Conservation (phyloP, 1,140 invertebrate genomes). For the Belonocnema kinseyi region DNA sequence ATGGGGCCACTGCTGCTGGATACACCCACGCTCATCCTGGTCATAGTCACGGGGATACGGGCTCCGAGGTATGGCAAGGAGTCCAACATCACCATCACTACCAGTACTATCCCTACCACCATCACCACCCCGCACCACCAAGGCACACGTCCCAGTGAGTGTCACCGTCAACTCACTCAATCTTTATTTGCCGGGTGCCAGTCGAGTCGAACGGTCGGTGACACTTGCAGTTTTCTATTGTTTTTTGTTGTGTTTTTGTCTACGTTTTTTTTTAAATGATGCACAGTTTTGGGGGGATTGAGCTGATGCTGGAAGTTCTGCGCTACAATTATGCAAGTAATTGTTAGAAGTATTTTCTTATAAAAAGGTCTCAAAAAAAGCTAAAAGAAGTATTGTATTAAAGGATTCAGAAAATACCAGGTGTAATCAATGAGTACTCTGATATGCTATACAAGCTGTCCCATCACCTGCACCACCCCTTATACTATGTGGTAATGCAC, state of each 20-base stretch:
- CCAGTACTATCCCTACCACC: conserved; percentile 81
- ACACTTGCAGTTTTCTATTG: conserved; percentile 19
- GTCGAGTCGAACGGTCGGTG: conserved; percentile 31
- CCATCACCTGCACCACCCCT: too few relatives aligned
- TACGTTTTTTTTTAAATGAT: background rate
- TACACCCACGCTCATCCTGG: conserved; percentile 52
- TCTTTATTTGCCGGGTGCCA: conserved; percentile 48
- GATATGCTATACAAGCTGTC: too few relatives aligned
- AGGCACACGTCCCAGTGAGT: conserved; percentile 80
- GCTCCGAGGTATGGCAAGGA: conserved; percentile 81
- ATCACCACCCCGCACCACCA: conserved; percentile 78
- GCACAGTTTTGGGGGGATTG: background rate
- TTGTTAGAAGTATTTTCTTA: too few relatives aligned
- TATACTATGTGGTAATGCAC: too few relatives aligned
- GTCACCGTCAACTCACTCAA: conserved; percentile 65
- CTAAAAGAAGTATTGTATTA: too few relatives aligned
- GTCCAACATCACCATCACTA: conserved; percentile 79
- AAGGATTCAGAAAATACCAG: too few relatives aligned
- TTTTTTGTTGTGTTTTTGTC: conserved; percentile 9
- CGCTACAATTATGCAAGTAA: too few relatives aligned
- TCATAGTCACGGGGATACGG: conserved; percentile 65
- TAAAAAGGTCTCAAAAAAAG: too few relatives aligned
- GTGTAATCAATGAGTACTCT: too few relatives aligned
- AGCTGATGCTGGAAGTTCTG: too few relatives aligned
- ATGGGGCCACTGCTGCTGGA: conserved; percentile 60